Evolutionary conservation across 2,888 invertebrate genomes (phyloP), one percentile per base, ranked within the genome.

Genomic region (Lomographa bimaculata): DNA sequence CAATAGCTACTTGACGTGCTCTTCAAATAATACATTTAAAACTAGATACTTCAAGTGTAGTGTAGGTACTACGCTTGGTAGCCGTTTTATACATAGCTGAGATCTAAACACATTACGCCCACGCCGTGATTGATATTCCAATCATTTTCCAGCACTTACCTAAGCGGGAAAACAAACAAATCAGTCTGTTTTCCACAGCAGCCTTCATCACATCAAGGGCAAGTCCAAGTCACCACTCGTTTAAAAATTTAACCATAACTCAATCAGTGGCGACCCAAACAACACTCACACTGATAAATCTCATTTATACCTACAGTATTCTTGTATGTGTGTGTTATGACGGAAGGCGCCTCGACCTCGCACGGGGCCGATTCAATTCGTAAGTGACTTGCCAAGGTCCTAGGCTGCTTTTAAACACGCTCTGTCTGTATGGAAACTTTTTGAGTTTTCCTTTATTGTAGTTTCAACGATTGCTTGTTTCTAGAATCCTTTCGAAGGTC

Each of bases 301-400:
- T n/a, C n/a, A n/a, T n/a, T n/a, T n/a, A n/a, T n/a, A n/a, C n/a
- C n/a, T n/a, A n/a, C n/a, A n/a, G n/a, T n/a, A n/a, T n/a, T n/a
- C n/a, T n/a, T 58, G 59, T 54, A 52, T 27, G 42, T 43, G 35
- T 39, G 35, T 14, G 39, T 40, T 35, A 57, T 65, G 60, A 60
- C 60, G 71, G 73, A 72, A 72, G 72, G 62, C 62, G 59, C 33
- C 38, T 40, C 58, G 76, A 63, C 78, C 79, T 78, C 74, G 71
- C 43, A 51, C 49, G 69, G 60, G 73, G 69, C 73, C 75, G 64
- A 60, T 64, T 72, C 69, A 70, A 78, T 78, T 77, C 76, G 75
- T 78, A 72, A 73, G 74, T 71, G 68, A 66, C 60, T 58, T 58
- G 52, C 64, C 80, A 81, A 81, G 80, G 81, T 77, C 69, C 65